Base-by-base conservation (phyloP, 2,888 invertebrate genomes). In the Diplazon laetatorius region DNA sequence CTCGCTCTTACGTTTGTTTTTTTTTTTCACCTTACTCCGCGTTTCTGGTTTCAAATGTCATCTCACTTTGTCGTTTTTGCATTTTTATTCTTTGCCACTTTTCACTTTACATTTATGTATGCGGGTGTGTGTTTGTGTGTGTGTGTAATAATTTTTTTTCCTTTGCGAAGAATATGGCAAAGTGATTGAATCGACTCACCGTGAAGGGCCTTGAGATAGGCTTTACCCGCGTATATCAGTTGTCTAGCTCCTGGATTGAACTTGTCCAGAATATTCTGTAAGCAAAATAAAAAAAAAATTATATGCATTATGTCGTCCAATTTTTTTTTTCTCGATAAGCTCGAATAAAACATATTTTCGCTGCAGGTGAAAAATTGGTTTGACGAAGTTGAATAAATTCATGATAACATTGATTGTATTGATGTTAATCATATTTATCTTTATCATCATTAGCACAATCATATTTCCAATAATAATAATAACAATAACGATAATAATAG, bases 191-290 rank as follows among this genome's bases (percentile, higher is more conserved):
- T 83, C 80, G 81, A 93, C 96, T 95, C 93, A 98, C 98, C 97
- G 92, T 97, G 97, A 89, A 98, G 94, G 86, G 98, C 97, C 92
- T 98, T 98, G 87, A 98, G 93, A 91, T 98, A 98, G 77, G 97
- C 96, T 92, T 98, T 97, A 78, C 98, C 98, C 85, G 97, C 96
- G 86, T 96, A 96, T 92, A 98, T 97, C 94, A 98, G 94, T 92
- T 98, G 97, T 88, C 97, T 94, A 52, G 98, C 97, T 83, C 97
- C 97, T 74, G 97, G 98, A 93, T 97, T 98, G 93, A 98, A 98
- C 93, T 97, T 97, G 91, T 98, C 98, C 93, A 98, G 93, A 92
- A 98, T 97, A 91, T 98, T 98, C 98, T 97, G 95, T 84, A 96
- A 96, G 92, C 92, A 92, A 88, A 91, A 83, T 44, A 48, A 0